Evolutionary conservation across 2,797 vertebrate species (phyloP).

Genomic region (Aselliscus stoliczkanus): DNA sequence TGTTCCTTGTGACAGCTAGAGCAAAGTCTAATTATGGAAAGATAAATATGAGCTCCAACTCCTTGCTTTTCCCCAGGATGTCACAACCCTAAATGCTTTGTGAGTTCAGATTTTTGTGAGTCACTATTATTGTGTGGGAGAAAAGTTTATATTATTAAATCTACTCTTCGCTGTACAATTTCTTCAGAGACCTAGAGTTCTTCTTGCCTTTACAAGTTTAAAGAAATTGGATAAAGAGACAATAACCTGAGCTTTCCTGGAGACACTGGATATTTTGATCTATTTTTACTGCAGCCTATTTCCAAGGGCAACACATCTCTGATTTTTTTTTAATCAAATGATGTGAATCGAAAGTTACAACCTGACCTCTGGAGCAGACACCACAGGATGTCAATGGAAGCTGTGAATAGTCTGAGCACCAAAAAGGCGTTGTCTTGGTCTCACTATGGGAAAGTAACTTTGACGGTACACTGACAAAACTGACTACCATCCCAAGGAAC

Average conservation of each 20-base stretch:
- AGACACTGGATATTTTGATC: conserved; percentile 80
- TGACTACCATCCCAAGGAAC: conserved; percentile 72
- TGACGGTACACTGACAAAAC: conserved; percentile 71
- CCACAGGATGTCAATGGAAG: conserved; percentile 76
- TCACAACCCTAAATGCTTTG: conserved; percentile 65
- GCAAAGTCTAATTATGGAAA: conserved; percentile 68
- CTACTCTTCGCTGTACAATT: conserved; percentile 61
- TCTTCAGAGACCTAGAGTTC: conserved; percentile 65
- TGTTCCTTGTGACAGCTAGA: conserved; percentile 60
- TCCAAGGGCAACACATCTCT: conserved; percentile 79
- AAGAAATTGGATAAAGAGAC: conserved; percentile 76
- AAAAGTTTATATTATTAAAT: conserved; percentile 72
- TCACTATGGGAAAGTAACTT: conserved; percentile 75
- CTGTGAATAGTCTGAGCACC: conserved; percentile 77
- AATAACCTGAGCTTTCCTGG: conserved; percentile 75
- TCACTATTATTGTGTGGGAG: conserved; percentile 43
- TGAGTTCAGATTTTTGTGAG: conserved; percentile 56
- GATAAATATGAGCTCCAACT: conserved; percentile 61
- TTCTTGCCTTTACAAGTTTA: conserved; percentile 69
- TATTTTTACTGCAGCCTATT: conserved; percentile 84
- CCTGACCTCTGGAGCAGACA: conserved; percentile 82
- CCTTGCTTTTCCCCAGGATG: conserved; percentile 55
- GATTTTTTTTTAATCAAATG: conserved; percentile 86
- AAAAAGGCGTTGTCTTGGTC: conserved; percentile 76
- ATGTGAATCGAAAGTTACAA: conserved; percentile 81